Conservation (phyloP, 2,888 invertebrate species). For the Timandra comae region DNA sequence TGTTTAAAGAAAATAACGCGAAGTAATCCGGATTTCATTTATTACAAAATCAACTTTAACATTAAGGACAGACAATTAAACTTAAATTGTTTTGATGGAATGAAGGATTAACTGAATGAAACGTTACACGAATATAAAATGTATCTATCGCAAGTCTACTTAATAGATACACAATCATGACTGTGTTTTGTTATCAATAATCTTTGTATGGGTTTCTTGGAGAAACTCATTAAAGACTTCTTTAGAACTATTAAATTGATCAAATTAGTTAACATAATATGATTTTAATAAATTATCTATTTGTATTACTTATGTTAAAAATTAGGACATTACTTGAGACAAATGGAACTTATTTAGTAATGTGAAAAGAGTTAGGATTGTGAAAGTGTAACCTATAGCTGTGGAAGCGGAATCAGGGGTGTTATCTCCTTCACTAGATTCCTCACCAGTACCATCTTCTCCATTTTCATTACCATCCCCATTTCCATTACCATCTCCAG, state of each 20-base stretch:
- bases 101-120: too few species aligned
- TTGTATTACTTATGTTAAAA: constrained; percentile 22
- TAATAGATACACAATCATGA: too few species aligned
- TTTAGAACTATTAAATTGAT: too few species aligned
- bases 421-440: constrained; percentile 17
- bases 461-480: constrained; percentile 12
- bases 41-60: neutral
- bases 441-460: constrained; percentile 13
- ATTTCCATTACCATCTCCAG: constrained; percentile 10
- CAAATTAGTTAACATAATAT: too few species aligned
- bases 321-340: constrained; percentile 36
- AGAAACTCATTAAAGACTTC: too few species aligned
- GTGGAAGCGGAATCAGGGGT: constrained; percentile 42
- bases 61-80: too few species aligned
- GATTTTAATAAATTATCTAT: too few species aligned
- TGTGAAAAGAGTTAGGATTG: constrained; percentile 41
- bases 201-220: too few species aligned
- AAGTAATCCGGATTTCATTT: neutral
- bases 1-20: neutral
- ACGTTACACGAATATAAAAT: too few species aligned
- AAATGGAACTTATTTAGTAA: constrained; percentile 42
- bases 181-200: too few species aligned
- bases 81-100: too few species aligned
- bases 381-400: constrained; percentile 46
- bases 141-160: too few species aligned